Evolutionary conservation across 2,888 invertebrate genomes (phyloP).

Genomic region (Drosophila formosana): DNA sequence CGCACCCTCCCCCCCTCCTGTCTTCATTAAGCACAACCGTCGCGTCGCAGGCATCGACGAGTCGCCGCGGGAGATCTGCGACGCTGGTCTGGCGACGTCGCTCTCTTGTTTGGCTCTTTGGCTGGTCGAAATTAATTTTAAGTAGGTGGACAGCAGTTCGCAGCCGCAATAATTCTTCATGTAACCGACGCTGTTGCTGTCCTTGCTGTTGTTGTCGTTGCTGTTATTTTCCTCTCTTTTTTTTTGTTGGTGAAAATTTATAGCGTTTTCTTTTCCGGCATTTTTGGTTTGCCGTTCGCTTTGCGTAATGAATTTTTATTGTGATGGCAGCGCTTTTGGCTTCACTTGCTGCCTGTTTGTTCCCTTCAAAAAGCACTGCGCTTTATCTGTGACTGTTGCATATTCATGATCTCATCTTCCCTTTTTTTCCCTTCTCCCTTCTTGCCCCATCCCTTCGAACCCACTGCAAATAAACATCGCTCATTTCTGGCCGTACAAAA

Average conservation of each 20-base stretch:
- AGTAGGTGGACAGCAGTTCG: conserved; percentile 80
- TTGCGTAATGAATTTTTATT: conserved; percentile 81
- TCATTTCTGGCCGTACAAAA: conserved; percentile 60
- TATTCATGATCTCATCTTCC: conserved; percentile 63
- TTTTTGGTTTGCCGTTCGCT: conserved; percentile 68
- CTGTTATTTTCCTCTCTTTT: not conserved
- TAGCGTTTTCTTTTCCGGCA: conserved; percentile 76
- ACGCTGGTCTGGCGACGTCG: conserved; percentile 8
- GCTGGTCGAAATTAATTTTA: conserved; percentile 74
- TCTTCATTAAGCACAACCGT: conserved; percentile 38
- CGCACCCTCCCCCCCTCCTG: not conserved
- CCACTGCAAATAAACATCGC: conserved; percentile 61
- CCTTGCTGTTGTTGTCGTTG: conserved; percentile 4
- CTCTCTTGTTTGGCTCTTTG: conserved; percentile 41
- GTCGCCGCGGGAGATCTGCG: conserved; percentile 68
- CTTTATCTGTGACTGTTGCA: conserved; percentile 69
- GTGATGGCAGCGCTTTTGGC: conserved; percentile 71
- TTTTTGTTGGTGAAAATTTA: conserved; percentile 71
- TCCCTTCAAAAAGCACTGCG: conserved; percentile 35
- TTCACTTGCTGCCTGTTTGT: conserved; percentile 57
- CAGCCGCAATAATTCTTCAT: conserved; percentile 78
- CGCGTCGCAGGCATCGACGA: conserved; percentile 31
- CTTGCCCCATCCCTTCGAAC: not conserved
- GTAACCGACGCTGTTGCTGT: conserved; percentile 56
- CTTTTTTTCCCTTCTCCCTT: not conserved